Evolutionary conservation across 92 coral and sea anemone genomes (phyloP).

Genomic region (Zoanthus sansibaricus): DNA sequence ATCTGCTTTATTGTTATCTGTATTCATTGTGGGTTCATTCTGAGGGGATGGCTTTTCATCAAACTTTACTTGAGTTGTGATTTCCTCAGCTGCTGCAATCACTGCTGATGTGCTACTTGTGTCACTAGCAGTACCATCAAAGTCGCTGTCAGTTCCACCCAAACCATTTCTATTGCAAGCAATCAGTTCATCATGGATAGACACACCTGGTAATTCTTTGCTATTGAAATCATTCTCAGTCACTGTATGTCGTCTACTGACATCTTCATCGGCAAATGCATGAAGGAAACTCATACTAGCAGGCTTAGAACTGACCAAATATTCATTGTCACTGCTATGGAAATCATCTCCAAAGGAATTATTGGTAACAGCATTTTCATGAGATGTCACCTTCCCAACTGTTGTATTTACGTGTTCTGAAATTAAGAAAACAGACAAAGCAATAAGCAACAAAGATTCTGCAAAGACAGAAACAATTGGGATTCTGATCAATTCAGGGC

Average conservation of each 20-base stretch:
- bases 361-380: neutral
- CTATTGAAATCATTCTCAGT: conserved; percentile 29
- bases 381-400: conserved; percentile 14
- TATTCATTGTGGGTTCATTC: neutral
- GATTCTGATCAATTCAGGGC: neutral
- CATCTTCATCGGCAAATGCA: conserved; percentile 44
- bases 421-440: neutral
- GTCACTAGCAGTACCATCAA: conserved; percentile 49
- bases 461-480: neutral
- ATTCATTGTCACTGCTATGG: neutral
- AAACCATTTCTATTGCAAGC: conserved; percentile 22
- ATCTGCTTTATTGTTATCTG: neutral
- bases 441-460: too few species aligned
- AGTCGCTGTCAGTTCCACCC: conserved; percentile 34
- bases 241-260: conserved; percentile 33
- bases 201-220: conserved; percentile 7
- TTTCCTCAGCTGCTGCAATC: conserved; percentile 85
- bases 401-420: conserved; percentile 9
- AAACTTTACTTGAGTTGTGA: conserved; percentile 56
- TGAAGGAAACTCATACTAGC: neutral
- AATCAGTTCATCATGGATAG: conserved; percentile 33
- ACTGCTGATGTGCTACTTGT: conserved; percentile 77
- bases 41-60: neutral
- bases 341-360: neutral
- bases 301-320: neutral